Evolutionary conservation across 2,113 vertebrate species (phyloP), one percentile per base, ranked within the genome.

Genomic region (Alligator sinensis): DNA sequence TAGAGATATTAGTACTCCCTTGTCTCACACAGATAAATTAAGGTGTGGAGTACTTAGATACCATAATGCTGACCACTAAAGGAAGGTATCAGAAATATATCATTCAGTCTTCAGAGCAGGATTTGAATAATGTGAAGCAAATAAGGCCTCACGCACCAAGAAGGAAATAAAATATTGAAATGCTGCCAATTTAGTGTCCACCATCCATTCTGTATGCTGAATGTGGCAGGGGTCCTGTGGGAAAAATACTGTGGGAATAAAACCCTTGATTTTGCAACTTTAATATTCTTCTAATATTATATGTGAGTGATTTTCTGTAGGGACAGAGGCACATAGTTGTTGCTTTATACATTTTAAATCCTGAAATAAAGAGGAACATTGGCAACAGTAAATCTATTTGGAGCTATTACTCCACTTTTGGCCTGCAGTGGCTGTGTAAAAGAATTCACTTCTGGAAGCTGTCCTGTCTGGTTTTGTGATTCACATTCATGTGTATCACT

Each of bases 401-500:
- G 13, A 91, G 55, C 55, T 79, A 59, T 27, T 76, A 77, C 55
- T 88, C 57, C 27, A 13, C 1, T 0, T 47, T 74, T 70, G 76
- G 38, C 27, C 55, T 63, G 70, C 19, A 76, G 59, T 0, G 0
- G 47, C 21, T 66, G 12, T 15, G 9, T 13, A 47, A 9, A 24
- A 75, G n/a, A 89, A 82, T 90, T 84, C 57, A 61, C 28, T 81
- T 76, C 63, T 91, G 88, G 84, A 91, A 88, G 25, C 72, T 70
- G 24, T 86, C 75, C 75, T 64, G 34, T 22, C 81, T 1, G 6
- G 28, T 25, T 60, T 19, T 86, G 62, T 82, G 80, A 19, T 90
- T 87, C 84, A 87, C 21, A 30, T 90, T 79, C 27, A 64, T 22
- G 7, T 70, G 6, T 63, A 86, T 59, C 85, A 86, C 74, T 91